These are phyloP conservation scores for Apotomis turbidana DNA, from an alignment of 2,888 invertebrate species.

Conservation along the genomic window DNA sequence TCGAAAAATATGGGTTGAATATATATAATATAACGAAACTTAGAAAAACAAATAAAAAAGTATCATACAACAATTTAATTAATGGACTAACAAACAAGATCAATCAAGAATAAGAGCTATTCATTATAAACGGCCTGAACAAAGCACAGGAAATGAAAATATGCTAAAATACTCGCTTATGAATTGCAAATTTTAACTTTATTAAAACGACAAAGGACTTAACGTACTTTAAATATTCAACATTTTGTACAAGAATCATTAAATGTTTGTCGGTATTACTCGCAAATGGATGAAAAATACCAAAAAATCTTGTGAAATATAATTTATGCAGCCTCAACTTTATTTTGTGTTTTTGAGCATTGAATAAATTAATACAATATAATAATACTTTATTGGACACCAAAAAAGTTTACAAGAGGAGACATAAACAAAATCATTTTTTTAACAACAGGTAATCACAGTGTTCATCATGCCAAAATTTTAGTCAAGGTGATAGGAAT, in stretches of 20 bases:
- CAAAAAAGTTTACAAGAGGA: too few relatives aligned
- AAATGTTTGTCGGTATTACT: background rate
- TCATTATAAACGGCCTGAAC: background rate
- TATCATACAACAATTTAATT: background rate
- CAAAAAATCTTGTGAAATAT: too few relatives aligned
- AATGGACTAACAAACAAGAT: background rate
- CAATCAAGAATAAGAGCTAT: constrained; percentile 7
- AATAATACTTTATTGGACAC: too few relatives aligned
- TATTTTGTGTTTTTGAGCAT: too few relatives aligned
- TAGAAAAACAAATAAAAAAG: background rate
- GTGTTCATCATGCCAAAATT: too few relatives aligned
- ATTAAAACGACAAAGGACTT: background rate
- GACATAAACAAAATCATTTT: too few relatives aligned
- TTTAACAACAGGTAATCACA: too few relatives aligned
- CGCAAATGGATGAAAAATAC: too few relatives aligned
- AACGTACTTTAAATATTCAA: constrained; percentile 3
- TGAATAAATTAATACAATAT: too few relatives aligned
- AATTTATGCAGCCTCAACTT: too few relatives aligned
- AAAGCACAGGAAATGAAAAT: constrained; percentile 6
- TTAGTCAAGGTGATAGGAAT: too few relatives aligned
- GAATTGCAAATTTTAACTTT: constrained; percentile 31
- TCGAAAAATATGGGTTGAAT: too few relatives aligned
- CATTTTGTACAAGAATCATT: background rate
- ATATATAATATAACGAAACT: background rate
- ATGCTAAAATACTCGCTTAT: constrained; percentile 13